Percentiles rank a stretch among this genome's conserved stretches.
Evolutionary conservation across 2,888 invertebrate species (phyloP).

Genomic region (Deilephila elpenor): DNA sequence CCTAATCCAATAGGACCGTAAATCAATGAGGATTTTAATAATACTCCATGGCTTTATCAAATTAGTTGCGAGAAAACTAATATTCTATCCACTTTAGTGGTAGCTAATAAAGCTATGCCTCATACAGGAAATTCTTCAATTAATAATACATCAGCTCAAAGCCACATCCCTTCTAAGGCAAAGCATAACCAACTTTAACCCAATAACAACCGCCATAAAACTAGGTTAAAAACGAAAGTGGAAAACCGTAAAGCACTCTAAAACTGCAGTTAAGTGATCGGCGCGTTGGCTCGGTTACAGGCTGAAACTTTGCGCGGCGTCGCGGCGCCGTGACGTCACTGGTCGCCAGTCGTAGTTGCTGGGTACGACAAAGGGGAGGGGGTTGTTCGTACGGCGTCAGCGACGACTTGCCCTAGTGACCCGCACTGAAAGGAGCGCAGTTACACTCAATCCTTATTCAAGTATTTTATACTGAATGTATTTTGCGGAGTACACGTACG

Average conservation of each 20-base stretch:
- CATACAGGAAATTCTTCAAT: not conserved
- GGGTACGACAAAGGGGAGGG: conserved; percentile 25
- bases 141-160: not conserved
- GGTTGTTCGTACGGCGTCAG: conserved; percentile 41
- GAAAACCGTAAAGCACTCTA: conserved; percentile 7
- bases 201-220: conserved; percentile 15
- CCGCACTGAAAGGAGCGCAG: conserved; percentile 36
- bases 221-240: conserved; percentile 16
- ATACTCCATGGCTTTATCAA: no score
- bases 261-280: conserved; percentile 24
- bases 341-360: not conserved
- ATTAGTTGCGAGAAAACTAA: no score
- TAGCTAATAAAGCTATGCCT: no score
- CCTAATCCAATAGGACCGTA: no score
- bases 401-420: conserved; percentile 45
- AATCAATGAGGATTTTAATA: no score
- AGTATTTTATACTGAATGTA: conserved; percentile 23
- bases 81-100: no score
- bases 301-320: conserved; percentile 19
- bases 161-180: not conserved
- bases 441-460: conserved; percentile 26
- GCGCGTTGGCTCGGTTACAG: conserved; percentile 23
- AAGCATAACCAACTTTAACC: not conserved
- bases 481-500: conserved; percentile 18
- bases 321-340: conserved; percentile 20